Base-by-base conservation (phyloP, 2,797 vertebrate genomes). In the Sebastes taczanowskii region DNA sequence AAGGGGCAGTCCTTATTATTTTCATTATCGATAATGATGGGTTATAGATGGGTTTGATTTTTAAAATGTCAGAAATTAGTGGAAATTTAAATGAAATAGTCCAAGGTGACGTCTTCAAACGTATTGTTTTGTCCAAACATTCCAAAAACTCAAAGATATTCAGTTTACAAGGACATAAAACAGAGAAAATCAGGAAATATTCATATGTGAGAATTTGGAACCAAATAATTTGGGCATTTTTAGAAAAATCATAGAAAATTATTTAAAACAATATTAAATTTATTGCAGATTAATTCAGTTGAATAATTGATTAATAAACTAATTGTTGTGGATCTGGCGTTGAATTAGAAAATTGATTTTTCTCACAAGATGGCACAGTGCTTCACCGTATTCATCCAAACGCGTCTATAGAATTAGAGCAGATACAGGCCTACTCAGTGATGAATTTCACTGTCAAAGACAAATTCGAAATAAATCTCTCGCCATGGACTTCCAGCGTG, bases 391-490 rank as follows among this genome's bases (percentile, higher is more conserved):
- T 81, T 70, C 82, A 59, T 64, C 84, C 59, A 71, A 64, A 90
- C 60, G 71, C 77, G 52, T 87, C 82, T 59, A n/a, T 87, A 53
- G 84, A 90, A 92, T 91, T 86, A 86, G 76, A 87, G 86, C 78
- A 85, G 66, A 82, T 68, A 30, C 22, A 73, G 86, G 58, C 77
- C 87, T 61, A 73, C 74, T 72, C 78, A 4, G 86, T 93, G 89
- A 94, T 94, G 86, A 93, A 93, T 94, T 90, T 91, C 89, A 89
- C 89, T 91, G 93, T 92, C 92, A 93, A 86, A 94, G 91, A 92
- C 90, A 92, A 92, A 95, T 93, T 91, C 63, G 78, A 93, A 93
- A 93, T 91, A 92, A 94, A 93, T 93, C 84, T 93, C 86, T 90
- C 65, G 81, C 87, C 83, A 79, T 90, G 88, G 89, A 93, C 92